Base-by-base conservation (phyloP, 2,797 vertebrate species). In the Erpetoichthys calabaricus region DNA sequence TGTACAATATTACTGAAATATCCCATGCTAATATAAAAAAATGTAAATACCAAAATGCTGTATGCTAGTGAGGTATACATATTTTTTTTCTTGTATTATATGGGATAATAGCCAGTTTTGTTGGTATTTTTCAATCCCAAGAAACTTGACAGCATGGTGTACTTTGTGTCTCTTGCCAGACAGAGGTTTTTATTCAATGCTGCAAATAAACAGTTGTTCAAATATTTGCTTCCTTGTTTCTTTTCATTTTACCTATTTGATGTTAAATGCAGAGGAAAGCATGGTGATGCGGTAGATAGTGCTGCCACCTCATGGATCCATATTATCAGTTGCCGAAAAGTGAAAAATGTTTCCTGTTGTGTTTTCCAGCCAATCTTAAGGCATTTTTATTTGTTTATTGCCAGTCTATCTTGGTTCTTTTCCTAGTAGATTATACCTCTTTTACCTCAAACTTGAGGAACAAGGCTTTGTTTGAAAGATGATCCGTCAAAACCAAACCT, bases 191-290 rank as follows among this genome's bases (percentile, higher is more conserved):
- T 84, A 84, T 81, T 80, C 81, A 68, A 63, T 69, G 53, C 61
- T 62, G 44, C 69, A 68, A 83, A 83, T 83, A 86, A 84, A 86
- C 72, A 77, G 65, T 85, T 80, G 74, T 78, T 76, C 73, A 78
- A 72, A 5, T 9, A 61, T 63, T 5, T 68, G 25, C 44, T 10
- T 47, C 25, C 41, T n/a, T 6, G 4, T 10, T 8, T 3, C 3
- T 3, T 51, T 51, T 3, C 49, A 3, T 3, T 51, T 51, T 51
- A 51, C 25, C 3, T 8, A 8, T 10, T 51, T 8, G 42, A 7
- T 7, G 42, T 54, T 42, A 42, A 25, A 6, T 25, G 25, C 25
- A 25, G 25, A 25, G 25, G 25, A 25, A 25, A 25, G 25, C 25
- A 25, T 25, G 25, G 25, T 25, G 2, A 25, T 25, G 25, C 25